phyloP scores from a whole-genome alignment of 2,113 vertebrate species.

The Trogon surrucura region DNA sequence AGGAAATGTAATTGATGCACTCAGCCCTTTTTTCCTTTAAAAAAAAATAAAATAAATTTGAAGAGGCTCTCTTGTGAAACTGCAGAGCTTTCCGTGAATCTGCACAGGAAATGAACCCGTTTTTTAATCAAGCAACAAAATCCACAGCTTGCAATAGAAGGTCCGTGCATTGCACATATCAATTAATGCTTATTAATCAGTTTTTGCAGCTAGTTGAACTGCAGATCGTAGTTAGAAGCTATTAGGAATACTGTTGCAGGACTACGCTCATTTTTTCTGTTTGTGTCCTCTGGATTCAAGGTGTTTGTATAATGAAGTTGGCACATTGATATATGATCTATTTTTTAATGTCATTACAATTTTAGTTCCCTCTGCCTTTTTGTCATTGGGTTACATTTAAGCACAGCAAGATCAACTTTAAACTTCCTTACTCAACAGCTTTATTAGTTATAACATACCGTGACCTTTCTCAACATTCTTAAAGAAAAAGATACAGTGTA shows the following conservation, averaged over 20 bases:
- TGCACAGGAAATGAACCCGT: neutral
- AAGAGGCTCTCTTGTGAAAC: neutral
- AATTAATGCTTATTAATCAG: conserved; percentile 61
- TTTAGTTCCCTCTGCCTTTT: conserved; percentile 77
- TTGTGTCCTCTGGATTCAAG: conserved; percentile 67
- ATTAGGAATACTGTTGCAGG: neutral
- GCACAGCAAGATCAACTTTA: conserved; percentile 80
- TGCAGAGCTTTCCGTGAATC: conserved; percentile 34
- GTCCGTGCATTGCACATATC: neutral
- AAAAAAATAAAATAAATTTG: neutral
- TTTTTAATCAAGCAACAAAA: conserved; percentile 45
- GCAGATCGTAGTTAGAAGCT: conserved; percentile 31
- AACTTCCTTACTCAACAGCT: conserved; percentile 85
- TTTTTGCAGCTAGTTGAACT: conserved; percentile 33
- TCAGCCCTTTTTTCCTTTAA: neutral
- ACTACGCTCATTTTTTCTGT: neutral
- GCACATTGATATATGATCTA: conserved; percentile 70
- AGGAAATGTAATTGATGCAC: neutral
- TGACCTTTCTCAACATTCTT: conserved; percentile 86
- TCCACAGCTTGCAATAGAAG: neutral
- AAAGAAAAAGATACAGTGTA: conserved; percentile 86
- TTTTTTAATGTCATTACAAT: conserved; percentile 79
- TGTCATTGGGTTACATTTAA: conserved; percentile 80
- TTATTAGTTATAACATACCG: conserved; percentile 82
- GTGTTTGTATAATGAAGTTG: conserved; percentile 77